Base-by-base conservation (phyloP, 1,140 invertebrate species). In the Bombus superbus region DNA sequence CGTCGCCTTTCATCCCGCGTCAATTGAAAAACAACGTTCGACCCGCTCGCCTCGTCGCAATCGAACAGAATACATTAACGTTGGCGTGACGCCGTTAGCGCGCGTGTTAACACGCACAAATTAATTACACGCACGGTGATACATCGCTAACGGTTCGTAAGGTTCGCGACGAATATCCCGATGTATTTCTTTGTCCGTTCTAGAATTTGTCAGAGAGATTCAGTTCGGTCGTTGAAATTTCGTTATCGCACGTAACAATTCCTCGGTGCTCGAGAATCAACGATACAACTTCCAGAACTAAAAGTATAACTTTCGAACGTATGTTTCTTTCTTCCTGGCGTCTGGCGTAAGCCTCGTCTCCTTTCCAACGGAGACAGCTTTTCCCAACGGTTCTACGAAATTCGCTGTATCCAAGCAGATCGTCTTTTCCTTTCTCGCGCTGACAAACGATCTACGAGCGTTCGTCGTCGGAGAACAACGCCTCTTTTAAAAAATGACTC, bases 21-120 rank as follows among this genome's bases (percentile, higher is more conserved):
- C 57, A 81, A 88, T 78, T 90, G 89, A 75, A 81, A 83, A 88
- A 85, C 72, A 79, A 87, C 77, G 83, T 79, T 62, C 78, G 86
- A 69, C 38, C 9, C n/a, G 18, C 42, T 28, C 32, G 28, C 25
- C 66, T 2, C 35, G 25, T 32, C 68, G n/a, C 15, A 10, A 32
- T 5, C n/a, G 47, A 42, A 57, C 57, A 22, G 44, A 81, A 57
- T 47, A n/a, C 66, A 53, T 81, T 72, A 38, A 38, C 22, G 38
- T n/a, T 35, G 18, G 18, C 40, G 40, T 22, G 47, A 80, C 2
- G 42, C 6, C 22, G 42, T 80, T 69, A 69, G 8, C 44, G 75
- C 8, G 0, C 9, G 38, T 9, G 57, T 78, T 42, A n/a, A 28
- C 35, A 8, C 8, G 15, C 4, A 53, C 1, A 11, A 44, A 53